Evolutionary conservation across 1,140 invertebrate genomes (phyloP).

Genomic region (Drosophila arawakana): DNA sequence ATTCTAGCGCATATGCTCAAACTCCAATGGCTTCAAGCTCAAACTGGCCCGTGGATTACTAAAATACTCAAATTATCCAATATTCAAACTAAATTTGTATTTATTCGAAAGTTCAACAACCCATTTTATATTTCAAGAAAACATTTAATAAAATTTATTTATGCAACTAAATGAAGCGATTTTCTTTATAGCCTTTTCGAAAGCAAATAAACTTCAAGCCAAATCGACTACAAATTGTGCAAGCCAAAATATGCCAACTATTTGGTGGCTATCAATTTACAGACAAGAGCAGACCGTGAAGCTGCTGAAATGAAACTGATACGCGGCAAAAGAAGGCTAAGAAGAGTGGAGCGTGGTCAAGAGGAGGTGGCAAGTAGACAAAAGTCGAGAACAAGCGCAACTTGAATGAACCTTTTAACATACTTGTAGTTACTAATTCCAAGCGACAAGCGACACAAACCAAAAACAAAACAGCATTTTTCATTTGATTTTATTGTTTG

Average conservation of each 20-base stretch:
- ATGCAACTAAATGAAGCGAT: not conserved
- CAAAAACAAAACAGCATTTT: slow-evolving; percentile 70
- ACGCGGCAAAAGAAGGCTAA: slow-evolving; percentile 35
- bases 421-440: slow-evolving; percentile 82
- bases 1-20: no score
- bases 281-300: slow-evolving; percentile 72
- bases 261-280: slow-evolving; percentile 77
- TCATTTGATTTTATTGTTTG: slow-evolving; percentile 74
- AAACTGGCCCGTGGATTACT: no score
- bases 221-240: slow-evolving; percentile 32
- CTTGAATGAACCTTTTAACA: slow-evolving; percentile 83
- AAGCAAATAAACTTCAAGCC: slow-evolving; percentile 13
- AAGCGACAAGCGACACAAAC: slow-evolving; percentile 72
- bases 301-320: slow-evolving; percentile 68
- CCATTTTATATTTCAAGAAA: not conserved
- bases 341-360: slow-evolving; percentile 22
- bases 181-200: not conserved
- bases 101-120: no score
- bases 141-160: not conserved
- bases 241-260: slow-evolving; percentile 72
- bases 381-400: slow-evolving; percentile 76
- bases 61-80: no score
- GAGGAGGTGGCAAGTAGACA: slow-evolving; percentile 48
- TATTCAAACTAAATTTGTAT: no score
- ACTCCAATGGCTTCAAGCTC: no score